Conservation (phyloP, 2,888 invertebrate species). For the Melinaea marsaeus region DNA sequence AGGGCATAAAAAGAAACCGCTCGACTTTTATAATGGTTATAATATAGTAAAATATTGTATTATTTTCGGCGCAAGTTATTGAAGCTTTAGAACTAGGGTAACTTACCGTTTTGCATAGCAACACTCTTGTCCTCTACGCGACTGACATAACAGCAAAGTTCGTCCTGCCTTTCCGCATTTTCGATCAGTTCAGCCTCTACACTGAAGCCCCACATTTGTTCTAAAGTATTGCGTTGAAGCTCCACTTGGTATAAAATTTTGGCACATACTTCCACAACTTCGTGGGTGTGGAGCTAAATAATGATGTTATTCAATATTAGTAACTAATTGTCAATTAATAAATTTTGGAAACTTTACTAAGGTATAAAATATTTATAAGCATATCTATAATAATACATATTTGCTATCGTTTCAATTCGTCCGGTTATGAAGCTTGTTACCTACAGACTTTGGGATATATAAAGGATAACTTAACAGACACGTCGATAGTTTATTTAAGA, state of each 20-base stretch:
- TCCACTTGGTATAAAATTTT: constrained; percentile 98
- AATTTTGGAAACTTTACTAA: background rate
- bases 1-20: no score
- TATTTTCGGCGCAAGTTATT: no score
- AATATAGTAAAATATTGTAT: no score
- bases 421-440: background rate
- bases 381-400: background rate
- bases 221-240: constrained; percentile 90
- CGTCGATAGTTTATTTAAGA: no score
- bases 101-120: constrained; percentile 94
- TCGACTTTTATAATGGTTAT: no score
- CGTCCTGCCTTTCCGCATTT: constrained; percentile 96
- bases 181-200: constrained; percentile 98
- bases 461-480: no score
- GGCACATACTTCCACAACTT: constrained; percentile 96
- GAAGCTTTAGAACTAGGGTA: background rate
- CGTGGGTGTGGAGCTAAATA: constrained; percentile 90
- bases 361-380: background rate
- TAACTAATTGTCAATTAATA: background rate
- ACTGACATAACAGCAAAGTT: constrained; percentile 97
- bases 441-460: background rate
- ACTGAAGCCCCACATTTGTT: constrained; percentile 98
- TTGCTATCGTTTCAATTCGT: background rate
- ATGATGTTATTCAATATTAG: background rate
- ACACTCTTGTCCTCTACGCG: constrained; percentile 97